Percentiles rank a stretch among this genome's conserved stretches.
Conservation (phyloP, 2,888 invertebrate genomes). For the Trisateles emortualis region DNA sequence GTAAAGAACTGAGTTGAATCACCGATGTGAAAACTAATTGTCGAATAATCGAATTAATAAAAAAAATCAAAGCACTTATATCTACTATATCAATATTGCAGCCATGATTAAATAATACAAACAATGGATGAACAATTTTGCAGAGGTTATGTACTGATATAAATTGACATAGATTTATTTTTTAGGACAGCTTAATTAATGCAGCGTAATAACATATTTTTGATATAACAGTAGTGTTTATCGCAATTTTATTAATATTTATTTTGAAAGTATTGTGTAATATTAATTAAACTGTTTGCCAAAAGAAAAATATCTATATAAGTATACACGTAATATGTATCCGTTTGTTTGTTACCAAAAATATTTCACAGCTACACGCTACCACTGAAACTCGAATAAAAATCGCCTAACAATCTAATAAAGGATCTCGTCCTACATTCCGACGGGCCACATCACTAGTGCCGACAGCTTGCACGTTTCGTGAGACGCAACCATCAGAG, state of each 20-base stretch:
- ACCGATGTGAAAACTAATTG: slow-evolving; percentile 19
- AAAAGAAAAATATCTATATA: too few species aligned
- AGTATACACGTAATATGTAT: not conserved
- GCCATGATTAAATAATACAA: too few species aligned
- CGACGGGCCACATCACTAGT: slow-evolving; percentile 16
- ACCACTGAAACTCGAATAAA: slow-evolving; percentile 1
- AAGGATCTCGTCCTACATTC: slow-evolving; percentile 10
- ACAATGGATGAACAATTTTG: too few species aligned
- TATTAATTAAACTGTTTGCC: too few species aligned
- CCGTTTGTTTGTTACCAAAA: not conserved
- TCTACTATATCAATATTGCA: too few species aligned
- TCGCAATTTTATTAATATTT: too few species aligned
- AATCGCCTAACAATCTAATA: slow-evolving; percentile 3
- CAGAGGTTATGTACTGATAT: too few species aligned
- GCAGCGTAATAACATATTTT: too few species aligned
- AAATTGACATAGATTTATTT: too few species aligned
- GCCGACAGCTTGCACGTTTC: slow-evolving; percentile 51
- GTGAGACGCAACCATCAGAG: slow-evolving; percentile 72
- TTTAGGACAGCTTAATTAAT: too few species aligned
- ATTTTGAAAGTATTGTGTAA: too few species aligned
- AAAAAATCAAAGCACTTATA: not conserved
- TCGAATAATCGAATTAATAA: slow-evolving; percentile 26
- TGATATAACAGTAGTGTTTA: too few species aligned
- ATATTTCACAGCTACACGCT: not conserved
- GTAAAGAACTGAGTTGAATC: slow-evolving; percentile 23